Conservation (phyloP, 2,888 invertebrate genomes). For the Aproaerema taeniolella region DNA sequence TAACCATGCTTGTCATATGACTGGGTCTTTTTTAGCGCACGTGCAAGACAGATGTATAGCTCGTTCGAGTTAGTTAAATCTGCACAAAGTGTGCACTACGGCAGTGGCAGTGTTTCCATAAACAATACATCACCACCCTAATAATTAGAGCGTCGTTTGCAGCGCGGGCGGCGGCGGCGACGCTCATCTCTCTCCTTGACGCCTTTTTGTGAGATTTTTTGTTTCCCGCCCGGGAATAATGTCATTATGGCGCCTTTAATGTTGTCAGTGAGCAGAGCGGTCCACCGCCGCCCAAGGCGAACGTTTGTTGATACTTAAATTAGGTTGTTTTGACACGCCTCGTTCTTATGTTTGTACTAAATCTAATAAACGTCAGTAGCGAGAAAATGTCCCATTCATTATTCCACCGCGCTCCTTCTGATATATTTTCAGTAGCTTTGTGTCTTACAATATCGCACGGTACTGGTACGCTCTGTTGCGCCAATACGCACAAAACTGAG, state of each 20-base stretch:
- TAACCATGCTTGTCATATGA: too few species aligned
- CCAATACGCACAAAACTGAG: constrained; percentile 13
- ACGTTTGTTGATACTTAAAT: constrained; percentile 78
- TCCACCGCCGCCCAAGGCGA: constrained; percentile 71
- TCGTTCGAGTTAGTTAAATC: too few species aligned
- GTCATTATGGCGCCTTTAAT: constrained; percentile 77
- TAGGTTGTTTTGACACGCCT: constrained; percentile 77
- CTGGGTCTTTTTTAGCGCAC: too few species aligned
- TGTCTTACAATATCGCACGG: constrained; percentile 22
- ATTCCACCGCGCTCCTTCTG: constrained; percentile 39
- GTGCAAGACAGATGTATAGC: too few species aligned
- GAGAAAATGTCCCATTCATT: constrained; percentile 58
- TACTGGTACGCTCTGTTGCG: not conserved
- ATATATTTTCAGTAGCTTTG: constrained; percentile 38
- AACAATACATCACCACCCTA: constrained; percentile 55
- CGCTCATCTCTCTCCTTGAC: constrained; percentile 57
- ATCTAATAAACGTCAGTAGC: constrained; percentile 72
- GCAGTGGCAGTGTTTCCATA: constrained; percentile 34
- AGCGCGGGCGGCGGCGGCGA: constrained; percentile 32
- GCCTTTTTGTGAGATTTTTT: constrained; percentile 68
- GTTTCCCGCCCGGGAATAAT: constrained; percentile 72
- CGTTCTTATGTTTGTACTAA: constrained; percentile 74
- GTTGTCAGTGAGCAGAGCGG: constrained; percentile 69
- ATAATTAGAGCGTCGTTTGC: constrained; percentile 56
- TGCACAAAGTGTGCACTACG: constrained; percentile 21